These are phyloP conservation scores for Phania funesta DNA, from an alignment of 2,888 invertebrate species.

Conservation along the genomic window DNA sequence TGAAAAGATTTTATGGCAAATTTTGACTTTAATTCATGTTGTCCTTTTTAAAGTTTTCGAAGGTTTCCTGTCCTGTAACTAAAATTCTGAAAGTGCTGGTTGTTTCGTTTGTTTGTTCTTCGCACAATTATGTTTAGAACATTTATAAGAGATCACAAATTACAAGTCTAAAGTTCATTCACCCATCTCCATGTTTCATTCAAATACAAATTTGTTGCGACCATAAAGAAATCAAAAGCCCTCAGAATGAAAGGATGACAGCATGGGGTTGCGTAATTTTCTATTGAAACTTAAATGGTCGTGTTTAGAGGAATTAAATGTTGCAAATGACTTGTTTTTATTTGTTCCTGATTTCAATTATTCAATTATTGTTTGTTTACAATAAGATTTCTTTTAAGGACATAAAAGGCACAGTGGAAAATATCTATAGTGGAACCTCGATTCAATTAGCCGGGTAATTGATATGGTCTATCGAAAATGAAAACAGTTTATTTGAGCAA, in stretches of 20 bases:
- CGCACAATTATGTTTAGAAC: not conserved
- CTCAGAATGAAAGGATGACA: not conserved
- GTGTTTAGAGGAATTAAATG: not conserved
- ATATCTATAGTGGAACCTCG: no score
- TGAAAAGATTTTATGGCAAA: no score
- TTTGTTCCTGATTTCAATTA: not conserved
- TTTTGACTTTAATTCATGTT: no score
- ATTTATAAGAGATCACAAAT: conserved; percentile 34
- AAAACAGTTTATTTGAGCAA: no score
- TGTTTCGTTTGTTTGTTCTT: not conserved
- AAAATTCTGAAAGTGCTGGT: not conserved
- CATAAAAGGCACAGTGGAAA: not conserved
- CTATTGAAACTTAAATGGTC: not conserved
- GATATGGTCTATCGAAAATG: no score
- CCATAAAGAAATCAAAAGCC: not conserved
- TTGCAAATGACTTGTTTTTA: not conserved
- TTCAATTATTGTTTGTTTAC: not conserved
- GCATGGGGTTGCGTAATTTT: conserved; percentile 28
- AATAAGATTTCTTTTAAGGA: not conserved
- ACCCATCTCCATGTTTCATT: not conserved
- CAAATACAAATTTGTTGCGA: not conserved
- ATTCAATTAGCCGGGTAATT: no score
- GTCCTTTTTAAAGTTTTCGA: no score
- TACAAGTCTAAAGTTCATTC: conserved; percentile 13
- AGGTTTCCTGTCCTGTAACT: no score